Conservation (phyloP, 2,888 invertebrate genomes). For the Cremastinae sp. region DNA sequence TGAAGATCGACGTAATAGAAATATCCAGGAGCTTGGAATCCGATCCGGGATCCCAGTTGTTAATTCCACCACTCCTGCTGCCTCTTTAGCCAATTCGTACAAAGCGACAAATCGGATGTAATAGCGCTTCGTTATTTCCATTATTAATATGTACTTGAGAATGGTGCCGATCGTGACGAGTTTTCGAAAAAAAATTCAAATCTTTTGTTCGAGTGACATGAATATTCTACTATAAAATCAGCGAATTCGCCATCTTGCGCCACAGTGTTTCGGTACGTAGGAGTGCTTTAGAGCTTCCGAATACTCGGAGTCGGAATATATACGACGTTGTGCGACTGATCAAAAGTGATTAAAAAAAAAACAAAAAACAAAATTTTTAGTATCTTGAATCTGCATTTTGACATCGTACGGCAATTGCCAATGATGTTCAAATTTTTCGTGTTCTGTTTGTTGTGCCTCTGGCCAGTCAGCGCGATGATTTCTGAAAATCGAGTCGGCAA, state of each 20-base stretch:
- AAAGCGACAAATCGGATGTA: constrained; percentile 30
- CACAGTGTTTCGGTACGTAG: constrained; percentile 50
- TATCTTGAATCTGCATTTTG: neutral
- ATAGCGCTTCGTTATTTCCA: constrained; percentile 29
- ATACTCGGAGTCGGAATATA: constrained; percentile 16
- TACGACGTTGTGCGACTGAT: too few relatives aligned
- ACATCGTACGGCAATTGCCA: neutral
- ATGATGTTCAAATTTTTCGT: constrained; percentile 40
- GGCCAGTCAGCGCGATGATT: constrained; percentile 11
- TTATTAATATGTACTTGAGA: constrained; percentile 41
- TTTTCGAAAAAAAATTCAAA: constrained; percentile 68
- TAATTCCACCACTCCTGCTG: constrained; percentile 11
- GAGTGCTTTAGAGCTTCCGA: constrained; percentile 18
- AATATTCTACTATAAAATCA: constrained; percentile 76
- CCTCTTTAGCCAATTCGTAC: constrained; percentile 2
- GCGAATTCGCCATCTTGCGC: constrained; percentile 28
- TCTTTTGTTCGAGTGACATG: constrained; percentile 71
- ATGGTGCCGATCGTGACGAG: constrained; percentile 78
- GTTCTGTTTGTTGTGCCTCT: constrained; percentile 43
- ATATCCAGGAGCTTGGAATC: constrained; percentile 38
- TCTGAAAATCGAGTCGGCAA: constrained; percentile 53
- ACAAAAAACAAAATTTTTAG: neutral
- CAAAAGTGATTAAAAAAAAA: neutral
- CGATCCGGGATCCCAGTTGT: constrained; percentile 43
- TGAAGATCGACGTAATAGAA: constrained; percentile 42